Conservation (phyloP, 1,140 invertebrate species). For the Metaphire vulgaris region DNA sequence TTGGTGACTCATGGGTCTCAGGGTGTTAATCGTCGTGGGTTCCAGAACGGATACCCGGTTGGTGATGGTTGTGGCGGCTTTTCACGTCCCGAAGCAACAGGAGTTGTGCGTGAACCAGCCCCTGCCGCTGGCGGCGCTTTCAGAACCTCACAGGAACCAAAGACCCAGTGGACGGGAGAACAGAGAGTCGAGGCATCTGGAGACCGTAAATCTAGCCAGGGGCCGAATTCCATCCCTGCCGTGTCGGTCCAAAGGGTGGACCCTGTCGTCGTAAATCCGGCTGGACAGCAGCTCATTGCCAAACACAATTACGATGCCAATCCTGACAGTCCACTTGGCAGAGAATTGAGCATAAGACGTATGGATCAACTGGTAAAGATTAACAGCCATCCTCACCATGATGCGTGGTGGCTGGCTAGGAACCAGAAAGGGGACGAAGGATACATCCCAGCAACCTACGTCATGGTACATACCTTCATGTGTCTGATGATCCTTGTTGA, state of each 20-base stretch:
- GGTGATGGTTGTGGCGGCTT: too few species aligned
- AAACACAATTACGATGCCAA: slow-evolving; percentile 37
- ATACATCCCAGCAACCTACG: slow-evolving; percentile 35
- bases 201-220: too few species aligned
- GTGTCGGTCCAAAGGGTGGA: slow-evolving; percentile 6
- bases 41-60: too few species aligned
- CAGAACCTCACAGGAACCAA: too few species aligned
- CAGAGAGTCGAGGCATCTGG: too few species aligned
- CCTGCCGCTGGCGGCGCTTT: too few species aligned
- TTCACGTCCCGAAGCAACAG: too few species aligned
- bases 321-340: slow-evolving; percentile 33
- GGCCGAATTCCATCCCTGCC: not conserved
- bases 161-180: too few species aligned
- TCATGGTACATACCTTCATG: slow-evolving; percentile 35
- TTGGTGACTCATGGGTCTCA: too few species aligned
- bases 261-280: slow-evolving; percentile 7
- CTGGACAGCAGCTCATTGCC: slow-evolving; percentile 31
- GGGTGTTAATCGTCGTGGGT: too few species aligned
- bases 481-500: too few species aligned
- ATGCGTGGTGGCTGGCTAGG: slow-evolving; percentile 34
- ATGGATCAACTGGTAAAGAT: slow-evolving; percentile 32
- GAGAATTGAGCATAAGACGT: slow-evolving; percentile 32
- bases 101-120: too few species aligned
- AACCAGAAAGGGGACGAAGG: slow-evolving; percentile 30
- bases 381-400: slow-evolving; percentile 28